Evolutionary conservation across 2,797 vertebrate genomes (phyloP), one percentile per base, ranked within the genome.

Genomic region (Cuculus canorus): DNA sequence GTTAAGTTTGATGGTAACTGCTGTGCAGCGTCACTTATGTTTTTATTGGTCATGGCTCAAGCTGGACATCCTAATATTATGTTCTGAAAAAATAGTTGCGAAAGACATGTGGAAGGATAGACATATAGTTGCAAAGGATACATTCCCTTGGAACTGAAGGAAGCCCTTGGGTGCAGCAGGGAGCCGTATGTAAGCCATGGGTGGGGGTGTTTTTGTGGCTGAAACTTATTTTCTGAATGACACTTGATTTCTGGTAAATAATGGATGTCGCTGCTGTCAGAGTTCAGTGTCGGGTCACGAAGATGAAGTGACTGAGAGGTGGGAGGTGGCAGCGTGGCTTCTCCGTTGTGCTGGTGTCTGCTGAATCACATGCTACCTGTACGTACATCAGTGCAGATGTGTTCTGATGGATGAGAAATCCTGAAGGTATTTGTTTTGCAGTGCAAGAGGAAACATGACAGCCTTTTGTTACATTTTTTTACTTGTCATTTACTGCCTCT

Each of bases 171-270:
- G 57, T 90, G 65, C 80, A 68, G 17, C 53, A 33, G 77, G 82
- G 82, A 92, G 71, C 84, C 92, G 82, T 91, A 22, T 56, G 79
- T 80, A 63, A 84, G 56, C 47, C 15, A 2, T 56, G 68, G 71
- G 56, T 56, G 86, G 59, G 33, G 60, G 32, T 90, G 59, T 9
- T 52, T 89, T 70, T 60, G 57, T 93, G 86, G 22, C 79, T 87
- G 71, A 61, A 70, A 11, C 24, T 79, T 79, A 78, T 90, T 79
- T 93, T 59, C 60, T 84, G 66, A 84, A 39, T 84, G 91, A 84
- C 54, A 24, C 19, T 86, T 72, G 37, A n/a, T 61, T 92, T 91
- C 48, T 92, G 75, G 60, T 82, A 73, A 63, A 56, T 27, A 80
- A 56, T 37, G 45, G 68, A 21, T 1, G 33, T 77, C 71, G 11